These are phyloP conservation scores for Raillietiella orientalis DNA, from an alignment of 2,888 invertebrate genomes.

Conservation along the genomic window DNA sequence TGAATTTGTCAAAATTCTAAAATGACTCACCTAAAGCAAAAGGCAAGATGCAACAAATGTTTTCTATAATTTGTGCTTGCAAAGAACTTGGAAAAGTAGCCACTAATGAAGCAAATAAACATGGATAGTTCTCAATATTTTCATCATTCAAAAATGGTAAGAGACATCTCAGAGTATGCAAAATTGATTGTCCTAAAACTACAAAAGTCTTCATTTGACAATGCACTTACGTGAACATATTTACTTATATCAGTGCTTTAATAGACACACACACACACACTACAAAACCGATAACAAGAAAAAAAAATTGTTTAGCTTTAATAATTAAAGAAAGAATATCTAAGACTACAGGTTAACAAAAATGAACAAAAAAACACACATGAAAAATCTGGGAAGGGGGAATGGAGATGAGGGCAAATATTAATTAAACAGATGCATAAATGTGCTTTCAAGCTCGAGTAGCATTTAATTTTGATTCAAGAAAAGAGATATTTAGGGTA, in stretches of 20 bases:
- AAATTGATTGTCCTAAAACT: constrained; percentile 74
- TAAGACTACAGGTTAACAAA: too few relatives aligned
- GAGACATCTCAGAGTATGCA: constrained; percentile 76
- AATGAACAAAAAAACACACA: too few relatives aligned
- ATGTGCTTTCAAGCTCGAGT: too few relatives aligned
- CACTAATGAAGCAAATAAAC: constrained; percentile 70
- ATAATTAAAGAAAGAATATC: too few relatives aligned
- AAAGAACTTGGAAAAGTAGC: constrained; percentile 61
- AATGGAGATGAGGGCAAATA: too few relatives aligned
- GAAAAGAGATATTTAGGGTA: too few relatives aligned
- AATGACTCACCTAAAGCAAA: constrained; percentile 53
- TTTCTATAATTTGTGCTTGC: constrained; percentile 78
- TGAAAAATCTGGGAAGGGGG: too few relatives aligned
- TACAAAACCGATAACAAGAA: constrained; percentile 5
- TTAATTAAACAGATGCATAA: too few relatives aligned
- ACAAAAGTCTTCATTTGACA: constrained; percentile 10
- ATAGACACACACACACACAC: constrained; percentile 2
- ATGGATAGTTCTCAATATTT: constrained; percentile 75
- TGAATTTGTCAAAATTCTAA: constrained; percentile 7
- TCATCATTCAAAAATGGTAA: constrained; percentile 89
- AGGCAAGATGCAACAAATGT: constrained; percentile 78
- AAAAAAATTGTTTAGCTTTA: too few relatives aligned
- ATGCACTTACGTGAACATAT: constrained; percentile 3
- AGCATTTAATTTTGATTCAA: too few relatives aligned
- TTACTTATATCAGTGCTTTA: neutral